Conservation (phyloP, 1,140 invertebrate species). For the Nymphalis io region DNA sequence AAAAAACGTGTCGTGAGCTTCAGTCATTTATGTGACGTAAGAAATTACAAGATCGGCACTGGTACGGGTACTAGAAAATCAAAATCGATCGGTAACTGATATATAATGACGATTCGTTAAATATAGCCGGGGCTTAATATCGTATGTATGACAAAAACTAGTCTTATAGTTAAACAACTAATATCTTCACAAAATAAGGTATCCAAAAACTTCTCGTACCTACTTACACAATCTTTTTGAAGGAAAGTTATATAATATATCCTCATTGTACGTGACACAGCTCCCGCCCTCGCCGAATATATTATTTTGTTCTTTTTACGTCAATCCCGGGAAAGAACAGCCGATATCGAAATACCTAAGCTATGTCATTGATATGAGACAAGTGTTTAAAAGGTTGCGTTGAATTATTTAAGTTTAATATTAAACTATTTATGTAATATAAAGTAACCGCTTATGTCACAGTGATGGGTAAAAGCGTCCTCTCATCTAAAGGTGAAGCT, state of each 20-base stretch:
- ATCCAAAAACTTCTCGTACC: constrained; percentile 21
- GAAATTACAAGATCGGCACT: no score
- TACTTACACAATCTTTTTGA: constrained; percentile 31
- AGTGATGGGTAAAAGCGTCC: no score
- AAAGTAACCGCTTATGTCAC: no score
- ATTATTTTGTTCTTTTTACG: constrained; percentile 57
- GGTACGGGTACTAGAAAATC: no score
- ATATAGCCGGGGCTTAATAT: no score
- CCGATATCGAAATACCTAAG: constrained; percentile 52
- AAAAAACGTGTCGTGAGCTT: no score
- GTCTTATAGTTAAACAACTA: neutral
- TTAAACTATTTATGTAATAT: no score
- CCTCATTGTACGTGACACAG: constrained; percentile 42
- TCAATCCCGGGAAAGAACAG: constrained; percentile 42
- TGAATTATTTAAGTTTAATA: neutral
- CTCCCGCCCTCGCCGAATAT: constrained; percentile 48
- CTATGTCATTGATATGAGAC: constrained; percentile 33
- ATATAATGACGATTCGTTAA: no score
- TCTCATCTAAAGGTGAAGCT: no score
- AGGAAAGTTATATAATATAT: constrained; percentile 45
- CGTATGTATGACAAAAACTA: no score
- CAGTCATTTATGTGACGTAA: no score
- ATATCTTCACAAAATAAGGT: constrained; percentile 16
- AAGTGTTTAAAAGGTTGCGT: constrained; percentile 38
- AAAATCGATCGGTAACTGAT: no score